These are phyloP conservation scores for Platycheirus rosarum DNA, from an alignment of 2,888 invertebrate species.

Conservation along the genomic window DNA sequence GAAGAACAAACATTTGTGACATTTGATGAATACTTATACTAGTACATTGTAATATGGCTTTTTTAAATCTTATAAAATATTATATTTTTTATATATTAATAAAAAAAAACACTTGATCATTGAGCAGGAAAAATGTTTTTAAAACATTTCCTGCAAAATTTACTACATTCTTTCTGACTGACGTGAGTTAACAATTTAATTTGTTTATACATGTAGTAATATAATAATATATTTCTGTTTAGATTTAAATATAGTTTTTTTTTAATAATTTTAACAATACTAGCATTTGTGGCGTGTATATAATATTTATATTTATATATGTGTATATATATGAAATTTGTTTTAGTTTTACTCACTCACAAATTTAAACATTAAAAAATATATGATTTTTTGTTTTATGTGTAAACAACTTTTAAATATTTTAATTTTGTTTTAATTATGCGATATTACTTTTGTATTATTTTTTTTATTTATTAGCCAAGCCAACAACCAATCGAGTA, in stretches of 20 bases:
- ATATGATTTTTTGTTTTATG: constrained; percentile 50
- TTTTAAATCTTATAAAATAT: constrained; percentile 64
- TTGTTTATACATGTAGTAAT: constrained; percentile 46
- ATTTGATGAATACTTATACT: constrained; percentile 65
- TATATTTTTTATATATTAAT: constrained; percentile 37
- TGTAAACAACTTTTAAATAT: constrained; percentile 52
- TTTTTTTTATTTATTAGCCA: constrained; percentile 32
- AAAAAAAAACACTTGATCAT: constrained; percentile 56
- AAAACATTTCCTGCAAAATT: constrained; percentile 57
- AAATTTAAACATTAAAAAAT: constrained; percentile 71
- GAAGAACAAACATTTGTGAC: constrained; percentile 67
- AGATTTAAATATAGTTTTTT: constrained; percentile 48
- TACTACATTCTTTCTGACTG: constrained; percentile 51
- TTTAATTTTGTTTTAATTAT: constrained; percentile 39
- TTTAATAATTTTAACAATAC: constrained; percentile 59
- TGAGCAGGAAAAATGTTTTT: constrained; percentile 60
- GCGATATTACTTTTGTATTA: constrained; percentile 4
- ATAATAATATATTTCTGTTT: constrained; percentile 28
- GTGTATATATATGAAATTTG: constrained; percentile 59
- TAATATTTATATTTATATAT: constrained; percentile 12
- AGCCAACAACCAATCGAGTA: constrained; percentile 76
- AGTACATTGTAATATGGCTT: constrained; percentile 69
- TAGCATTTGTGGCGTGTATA: constrained; percentile 54
- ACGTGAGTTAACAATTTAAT: constrained; percentile 65
- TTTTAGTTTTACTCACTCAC: constrained; percentile 38